Evolutionary conservation across 2,113 vertebrate species (phyloP), one percentile per base, ranked within the genome.

Genomic region (Phoxinus phoxinus): DNA sequence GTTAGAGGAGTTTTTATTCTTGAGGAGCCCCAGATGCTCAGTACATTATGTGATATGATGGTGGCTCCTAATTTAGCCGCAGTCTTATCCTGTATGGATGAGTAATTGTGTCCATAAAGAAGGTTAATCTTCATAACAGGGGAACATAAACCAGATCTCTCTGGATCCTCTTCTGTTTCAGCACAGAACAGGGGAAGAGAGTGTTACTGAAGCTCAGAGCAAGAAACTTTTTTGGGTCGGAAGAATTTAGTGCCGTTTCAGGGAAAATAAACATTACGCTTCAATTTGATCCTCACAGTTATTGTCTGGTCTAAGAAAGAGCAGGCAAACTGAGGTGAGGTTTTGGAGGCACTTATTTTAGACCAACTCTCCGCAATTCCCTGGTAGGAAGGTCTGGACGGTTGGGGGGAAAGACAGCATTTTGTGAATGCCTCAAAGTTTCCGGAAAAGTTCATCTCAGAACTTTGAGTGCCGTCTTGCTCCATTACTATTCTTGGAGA

Each of bases 21-120:
- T 56, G 75, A 78, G 59, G 65, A 79, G 84, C 76, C 84, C 63
- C 84, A 85, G 75, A 85, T 79, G 84, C 84, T 85, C 84, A 27
- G 76, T 72, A 81, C 84, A 80, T 85, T 85, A 69, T 59, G 65
- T 41, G 78, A 85, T 85, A 67, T 72, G 65, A 71, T 59, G 84
- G 77, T 80, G 65, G 77, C 37, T 79, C 78, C 84, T 85, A 85
- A 85, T 81, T 85, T 85, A 81, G 84, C 63, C 25, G 51, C 84
- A 44, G 63, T 71, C 84, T 71, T 85, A 79, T 85, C 84, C 84
- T 81, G 84, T 69, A 58, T 53, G 78, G 63, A 85, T 85, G 84
- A 85, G 78, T 85, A 81, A 85, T 85, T 73, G 84, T 79, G 63
- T 80, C 84, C 84, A 85, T 85, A 85, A 85, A 85, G 78, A 80